phyloP scores from a whole-genome alignment of 2,888 invertebrate genomes.

The Ischnura elegans region DNA sequence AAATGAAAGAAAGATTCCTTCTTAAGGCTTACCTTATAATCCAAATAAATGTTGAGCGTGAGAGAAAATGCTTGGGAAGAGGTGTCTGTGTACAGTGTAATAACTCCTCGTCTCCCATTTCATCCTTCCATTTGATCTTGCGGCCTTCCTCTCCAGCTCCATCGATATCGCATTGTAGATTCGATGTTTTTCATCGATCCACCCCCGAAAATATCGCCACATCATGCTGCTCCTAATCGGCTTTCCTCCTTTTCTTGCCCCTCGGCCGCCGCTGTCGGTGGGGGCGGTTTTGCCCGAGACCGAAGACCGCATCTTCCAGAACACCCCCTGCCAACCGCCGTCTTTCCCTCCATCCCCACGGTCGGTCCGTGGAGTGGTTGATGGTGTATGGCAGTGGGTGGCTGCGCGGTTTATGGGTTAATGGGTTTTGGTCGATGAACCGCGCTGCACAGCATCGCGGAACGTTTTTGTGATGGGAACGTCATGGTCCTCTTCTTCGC shows the following conservation, averaged over 20 bases:
- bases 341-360: not conserved
- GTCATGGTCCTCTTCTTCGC: not conserved
- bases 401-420: not conserved
- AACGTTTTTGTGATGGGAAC: not conserved
- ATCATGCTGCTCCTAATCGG: not conserved
- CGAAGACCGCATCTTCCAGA: not conserved
- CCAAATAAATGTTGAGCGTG: too few relatives aligned
- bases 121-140: too few relatives aligned
- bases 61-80: too few relatives aligned
- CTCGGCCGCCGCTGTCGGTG: not conserved
- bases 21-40: too few relatives aligned
- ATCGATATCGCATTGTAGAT: too few relatives aligned
- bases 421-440: slow-evolving; percentile 13
- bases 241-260: not conserved
- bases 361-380: not conserved
- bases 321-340: not conserved
- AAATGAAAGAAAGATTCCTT: too few relatives aligned
- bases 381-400: not conserved
- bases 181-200: not conserved
- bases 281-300: not conserved
- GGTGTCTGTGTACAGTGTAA: too few relatives aligned
- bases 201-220: not conserved
- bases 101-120: too few relatives aligned
- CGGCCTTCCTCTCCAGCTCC: too few relatives aligned
- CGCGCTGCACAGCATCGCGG: not conserved